phyloP scores from a whole-genome alignment of 2,113 vertebrate species.

The Datnioides undecimradiatus region DNA sequence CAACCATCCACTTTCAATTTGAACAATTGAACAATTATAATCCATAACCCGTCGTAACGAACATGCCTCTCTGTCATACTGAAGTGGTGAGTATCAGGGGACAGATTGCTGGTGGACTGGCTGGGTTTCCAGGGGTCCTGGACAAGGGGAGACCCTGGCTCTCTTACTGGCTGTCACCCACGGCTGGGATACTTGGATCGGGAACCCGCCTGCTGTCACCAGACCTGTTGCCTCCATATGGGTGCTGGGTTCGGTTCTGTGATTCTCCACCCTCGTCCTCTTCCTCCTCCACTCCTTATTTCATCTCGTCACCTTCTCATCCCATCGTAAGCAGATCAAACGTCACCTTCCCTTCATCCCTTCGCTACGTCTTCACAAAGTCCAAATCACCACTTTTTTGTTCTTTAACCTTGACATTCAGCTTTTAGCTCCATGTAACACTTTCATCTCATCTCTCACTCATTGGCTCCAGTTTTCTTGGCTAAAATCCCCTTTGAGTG shows the following conservation, averaged over 20 bases:
- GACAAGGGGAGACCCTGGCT: constrained; percentile 39
- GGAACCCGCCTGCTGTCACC: constrained; percentile 74
- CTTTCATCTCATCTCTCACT: constrained; percentile 68
- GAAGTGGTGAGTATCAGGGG: constrained; percentile 49
- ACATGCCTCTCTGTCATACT: constrained; percentile 33
- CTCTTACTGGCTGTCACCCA: constrained; percentile 51
- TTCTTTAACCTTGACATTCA: constrained; percentile 75
- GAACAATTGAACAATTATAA: constrained; percentile 54
- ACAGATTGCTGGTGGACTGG: constrained; percentile 69
- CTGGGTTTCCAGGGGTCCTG: constrained; percentile 52
- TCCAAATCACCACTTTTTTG: constrained; percentile 57
- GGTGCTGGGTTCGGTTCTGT: constrained; percentile 54
- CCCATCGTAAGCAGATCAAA: constrained; percentile 20
- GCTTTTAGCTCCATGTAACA: constrained; percentile 48
- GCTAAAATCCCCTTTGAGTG: constrained; percentile 47
- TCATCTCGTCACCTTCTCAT: constrained; percentile 24
- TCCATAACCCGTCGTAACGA: constrained; percentile 47
- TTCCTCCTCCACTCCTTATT: constrained; percentile 38
- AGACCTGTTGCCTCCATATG: constrained; percentile 84
- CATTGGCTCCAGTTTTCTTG: constrained; percentile 60
- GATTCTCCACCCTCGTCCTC: constrained; percentile 26
- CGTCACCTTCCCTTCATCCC: constrained; percentile 55
- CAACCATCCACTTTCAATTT: constrained; percentile 60
- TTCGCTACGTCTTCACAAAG: constrained; percentile 30
- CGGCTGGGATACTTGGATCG: constrained; percentile 58